Evolutionary conservation across 1,140 invertebrate species (phyloP).

Genomic region (Megalopta genalis): DNA sequence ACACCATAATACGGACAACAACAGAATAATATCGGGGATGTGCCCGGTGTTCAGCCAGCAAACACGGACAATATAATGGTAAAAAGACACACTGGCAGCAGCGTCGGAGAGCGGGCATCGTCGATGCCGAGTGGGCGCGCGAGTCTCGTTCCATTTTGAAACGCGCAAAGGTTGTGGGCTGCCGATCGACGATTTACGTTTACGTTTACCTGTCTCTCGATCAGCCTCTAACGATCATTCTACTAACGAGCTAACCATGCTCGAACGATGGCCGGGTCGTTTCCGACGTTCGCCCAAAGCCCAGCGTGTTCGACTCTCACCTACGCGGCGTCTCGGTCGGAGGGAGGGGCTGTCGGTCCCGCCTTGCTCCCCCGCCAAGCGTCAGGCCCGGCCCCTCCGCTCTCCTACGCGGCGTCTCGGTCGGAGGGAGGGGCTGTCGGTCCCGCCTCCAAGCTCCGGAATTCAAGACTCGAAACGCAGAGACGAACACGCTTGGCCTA

Average conservation of each 20-base stretch:
- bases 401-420: too few species aligned
- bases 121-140: not conserved
- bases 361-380: too few species aligned
- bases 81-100: conserved; percentile 18
- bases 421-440: too few species aligned
- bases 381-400: too few species aligned
- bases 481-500: too few species aligned
- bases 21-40: conserved; percentile 45
- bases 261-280: not conserved
- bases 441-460: too few species aligned
- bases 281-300: not conserved
- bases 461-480: too few species aligned
- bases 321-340: too few species aligned
- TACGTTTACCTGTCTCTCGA: conserved; percentile 36
- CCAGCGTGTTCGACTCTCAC: too few species aligned
- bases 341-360: too few species aligned
- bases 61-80: conserved; percentile 27
- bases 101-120: conserved; percentile 1
- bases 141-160: conserved; percentile 1
- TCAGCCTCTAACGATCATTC: conserved; percentile 10
- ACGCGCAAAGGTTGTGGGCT: not conserved
- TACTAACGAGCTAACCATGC: not conserved
- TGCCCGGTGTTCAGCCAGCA: conserved; percentile 49
- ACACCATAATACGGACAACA: conserved; percentile 16
- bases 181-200: conserved; percentile 15